Percentiles rank a stretch among this genome's conserved stretches.
phyloP scores from a whole-genome alignment of 2,888 invertebrate genomes.

The Leptinotarsa tumamoca region DNA sequence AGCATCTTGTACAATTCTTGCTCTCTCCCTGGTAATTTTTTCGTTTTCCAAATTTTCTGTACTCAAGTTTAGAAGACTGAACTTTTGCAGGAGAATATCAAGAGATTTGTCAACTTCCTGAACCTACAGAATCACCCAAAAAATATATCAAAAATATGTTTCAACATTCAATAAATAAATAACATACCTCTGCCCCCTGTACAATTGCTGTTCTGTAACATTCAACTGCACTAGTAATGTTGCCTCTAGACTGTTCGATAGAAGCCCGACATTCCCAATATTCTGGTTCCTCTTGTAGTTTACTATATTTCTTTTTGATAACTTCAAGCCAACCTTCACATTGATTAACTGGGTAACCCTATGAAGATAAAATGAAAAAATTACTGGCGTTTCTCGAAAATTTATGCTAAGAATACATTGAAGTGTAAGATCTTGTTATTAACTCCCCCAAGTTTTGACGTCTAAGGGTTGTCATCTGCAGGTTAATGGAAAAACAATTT shows the following conservation, averaged over 20 bases:
- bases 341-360: conserved; percentile 71
- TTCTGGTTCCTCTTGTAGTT: conserved; percentile 65
- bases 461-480: no score
- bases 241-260: conserved; percentile 70
- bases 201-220: conserved; percentile 72
- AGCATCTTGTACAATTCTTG: conserved; percentile 66
- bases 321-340: conserved; percentile 71
- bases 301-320: conserved; percentile 66
- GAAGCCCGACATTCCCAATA: conserved; percentile 75
- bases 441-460: no score
- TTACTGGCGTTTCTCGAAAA: no score
- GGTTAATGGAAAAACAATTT: no score
- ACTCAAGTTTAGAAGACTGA: conserved; percentile 71
- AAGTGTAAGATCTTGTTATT: no score
- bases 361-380: conserved; percentile 19
- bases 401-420: no score
- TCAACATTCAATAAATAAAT: conserved; percentile 16
- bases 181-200: conserved; percentile 70
- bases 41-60: conserved; percentile 56
- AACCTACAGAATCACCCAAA: conserved; percentile 62
- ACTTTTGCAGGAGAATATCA: conserved; percentile 71
- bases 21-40: conserved; percentile 45
- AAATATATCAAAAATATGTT: not conserved
- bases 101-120: conserved; percentile 69
- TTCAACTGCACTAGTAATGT: conserved; percentile 70